Evolutionary conservation across 2,888 invertebrate species (phyloP).

Genomic region (Amblyjoppa fuscipennis): DNA sequence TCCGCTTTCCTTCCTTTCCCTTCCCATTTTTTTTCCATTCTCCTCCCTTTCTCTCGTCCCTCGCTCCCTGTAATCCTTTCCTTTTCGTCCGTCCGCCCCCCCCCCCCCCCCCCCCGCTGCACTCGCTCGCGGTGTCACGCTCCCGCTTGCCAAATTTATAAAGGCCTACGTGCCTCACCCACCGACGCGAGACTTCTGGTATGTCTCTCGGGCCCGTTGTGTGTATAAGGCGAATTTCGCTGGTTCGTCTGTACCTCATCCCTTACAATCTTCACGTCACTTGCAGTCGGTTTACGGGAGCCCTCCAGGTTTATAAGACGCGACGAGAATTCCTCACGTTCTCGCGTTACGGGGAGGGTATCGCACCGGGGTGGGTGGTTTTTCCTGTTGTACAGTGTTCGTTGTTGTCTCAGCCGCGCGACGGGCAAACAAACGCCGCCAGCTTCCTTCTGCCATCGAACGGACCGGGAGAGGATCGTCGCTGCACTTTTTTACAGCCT

Average conservation of each 20-base stretch:
- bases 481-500: neutral
- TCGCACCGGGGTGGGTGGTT: constrained; percentile 7
- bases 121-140: constrained; percentile 57
- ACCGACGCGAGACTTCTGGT: constrained; percentile 47
- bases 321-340: constrained; percentile 76
- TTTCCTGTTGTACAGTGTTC: constrained; percentile 11
- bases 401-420: constrained; percentile 39
- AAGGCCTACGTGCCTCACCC: constrained; percentile 81
- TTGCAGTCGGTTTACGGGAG: constrained; percentile 80
- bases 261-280: constrained; percentile 73
- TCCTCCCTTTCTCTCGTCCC: neutral
- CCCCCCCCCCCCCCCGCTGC: constrained; percentile 15
- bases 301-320: constrained; percentile 77
- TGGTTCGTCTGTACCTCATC: constrained; percentile 25
- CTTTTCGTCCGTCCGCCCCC: neutral
- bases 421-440: constrained; percentile 49
- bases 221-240: constrained; percentile 34
- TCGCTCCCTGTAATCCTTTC: constrained; percentile 45
- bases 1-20: neutral
- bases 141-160: constrained; percentile 80
- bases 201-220: constrained; percentile 33
- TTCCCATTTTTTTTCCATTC: constrained; percentile 6
- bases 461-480: neutral
- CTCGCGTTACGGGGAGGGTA: constrained; percentile 51
- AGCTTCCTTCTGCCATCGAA: neutral